Percentiles rank a stretch among this genome's conserved stretches.
These are phyloP conservation scores for Columba livia DNA, from an alignment of 2,113 vertebrate genomes.

Conservation along the genomic window DNA sequence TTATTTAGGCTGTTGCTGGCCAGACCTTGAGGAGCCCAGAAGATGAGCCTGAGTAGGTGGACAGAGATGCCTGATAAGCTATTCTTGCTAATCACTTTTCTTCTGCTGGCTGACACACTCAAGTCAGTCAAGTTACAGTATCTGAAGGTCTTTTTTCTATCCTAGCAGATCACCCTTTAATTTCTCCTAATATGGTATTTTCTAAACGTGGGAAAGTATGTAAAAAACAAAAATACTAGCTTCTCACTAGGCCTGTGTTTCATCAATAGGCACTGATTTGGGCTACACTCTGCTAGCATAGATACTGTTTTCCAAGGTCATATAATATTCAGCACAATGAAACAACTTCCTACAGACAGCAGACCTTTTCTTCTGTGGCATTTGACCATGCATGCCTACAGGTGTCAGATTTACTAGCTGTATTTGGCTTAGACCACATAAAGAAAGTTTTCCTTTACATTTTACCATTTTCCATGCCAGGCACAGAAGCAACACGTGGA, in stretches of 20 bases:
- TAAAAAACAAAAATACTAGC: background rate
- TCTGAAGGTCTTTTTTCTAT: background rate
- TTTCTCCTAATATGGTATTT: background rate
- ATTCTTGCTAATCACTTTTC: background rate
- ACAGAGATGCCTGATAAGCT: background rate
- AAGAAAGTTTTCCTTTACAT: background rate
- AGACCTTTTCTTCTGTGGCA: background rate
- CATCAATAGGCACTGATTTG: background rate
- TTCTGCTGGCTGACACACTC: background rate
- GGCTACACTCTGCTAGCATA: background rate
- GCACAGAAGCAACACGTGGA: accelerated
- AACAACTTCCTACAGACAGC: background rate
- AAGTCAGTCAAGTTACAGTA: background rate
- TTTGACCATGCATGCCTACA: background rate
- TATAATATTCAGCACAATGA: background rate
- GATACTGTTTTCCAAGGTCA: background rate
- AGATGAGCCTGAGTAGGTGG: background rate
- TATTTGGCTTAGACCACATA: background rate
- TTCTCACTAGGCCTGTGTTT: background rate
- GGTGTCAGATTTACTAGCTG: background rate
- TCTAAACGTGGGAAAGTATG: background rate
- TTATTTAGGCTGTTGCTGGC: background rate
- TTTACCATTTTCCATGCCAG: background rate
- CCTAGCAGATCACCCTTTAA: background rate
- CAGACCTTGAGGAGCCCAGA: background rate